A percentile compares a stretch with the other conserved stretches of the same genome.
Conservation (phyloP, 1,140 invertebrate species). For the Euglossa dilemma region DNA sequence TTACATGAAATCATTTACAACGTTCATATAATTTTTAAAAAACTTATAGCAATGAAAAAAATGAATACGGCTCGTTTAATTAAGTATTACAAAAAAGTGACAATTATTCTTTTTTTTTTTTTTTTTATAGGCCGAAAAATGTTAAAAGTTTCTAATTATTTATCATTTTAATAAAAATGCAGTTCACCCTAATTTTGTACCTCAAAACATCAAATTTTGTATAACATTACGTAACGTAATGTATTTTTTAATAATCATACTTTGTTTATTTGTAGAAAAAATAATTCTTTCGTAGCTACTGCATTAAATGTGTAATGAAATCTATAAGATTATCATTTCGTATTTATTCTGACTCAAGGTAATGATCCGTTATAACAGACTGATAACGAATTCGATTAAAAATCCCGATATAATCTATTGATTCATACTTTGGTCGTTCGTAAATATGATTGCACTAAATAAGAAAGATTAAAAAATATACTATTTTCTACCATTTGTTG, state of each 20-base stretch:
- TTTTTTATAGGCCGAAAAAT: neutral
- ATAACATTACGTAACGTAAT: neutral
- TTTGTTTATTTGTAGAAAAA: neutral
- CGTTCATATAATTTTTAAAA: neutral
- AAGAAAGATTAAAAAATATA: conserved; percentile 40
- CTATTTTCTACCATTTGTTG: conserved; percentile 22
- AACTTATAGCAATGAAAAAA: conserved; percentile 29
- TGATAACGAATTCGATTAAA: conserved; percentile 6
- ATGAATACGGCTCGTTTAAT: neutral
- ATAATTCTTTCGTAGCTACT: neutral
- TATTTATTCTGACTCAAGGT: neutral
- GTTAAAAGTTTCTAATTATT: neutral
- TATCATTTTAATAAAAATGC: neutral
- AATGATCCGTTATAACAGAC: conserved; percentile 2
- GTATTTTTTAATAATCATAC: neutral
- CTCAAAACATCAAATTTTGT: neutral
- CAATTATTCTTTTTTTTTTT: neutral
- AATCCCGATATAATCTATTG: conserved; percentile 8
- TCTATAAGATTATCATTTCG: neutral
- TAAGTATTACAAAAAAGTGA: neutral
- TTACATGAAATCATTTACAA: conserved; percentile 20
- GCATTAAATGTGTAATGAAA: neutral
- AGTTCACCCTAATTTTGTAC: neutral
- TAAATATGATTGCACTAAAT: conserved; percentile 25
- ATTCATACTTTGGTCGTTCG: conserved; percentile 37